These are phyloP conservation scores for Leptothorax acervorum DNA, from an alignment of 2,888 invertebrate species.

Conservation along the genomic window DNA sequence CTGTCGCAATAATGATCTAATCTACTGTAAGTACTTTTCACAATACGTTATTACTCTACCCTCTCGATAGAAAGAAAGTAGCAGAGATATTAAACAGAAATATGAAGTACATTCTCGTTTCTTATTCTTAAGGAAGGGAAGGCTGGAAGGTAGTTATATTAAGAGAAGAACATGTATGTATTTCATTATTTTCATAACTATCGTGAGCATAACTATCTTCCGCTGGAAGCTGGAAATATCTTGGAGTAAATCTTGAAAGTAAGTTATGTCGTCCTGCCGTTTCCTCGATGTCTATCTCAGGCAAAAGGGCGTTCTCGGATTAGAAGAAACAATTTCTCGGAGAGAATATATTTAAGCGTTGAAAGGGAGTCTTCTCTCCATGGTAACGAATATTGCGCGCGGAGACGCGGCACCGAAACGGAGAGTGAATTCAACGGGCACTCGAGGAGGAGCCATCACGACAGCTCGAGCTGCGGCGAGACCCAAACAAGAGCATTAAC, in stretches of 20 bases:
- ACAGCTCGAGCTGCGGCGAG: slow-evolving; percentile 21
- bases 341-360: slow-evolving; percentile 73
- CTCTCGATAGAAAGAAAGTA: background rate
- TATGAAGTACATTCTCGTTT: background rate
- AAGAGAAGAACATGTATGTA: background rate
- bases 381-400: background rate
- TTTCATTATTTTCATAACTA: background rate
- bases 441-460: background rate
- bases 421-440: slow-evolving; percentile 25
- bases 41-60: slow-evolving; percentile 1
- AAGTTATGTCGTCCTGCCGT: slow-evolving; percentile 21
- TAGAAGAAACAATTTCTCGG: slow-evolving; percentile 77
- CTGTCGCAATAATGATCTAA: slow-evolving; percentile 67
- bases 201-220: background rate
- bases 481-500: slow-evolving; percentile 17
- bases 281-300: slow-evolving; percentile 62
- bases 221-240: background rate
- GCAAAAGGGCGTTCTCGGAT: slow-evolving; percentile 51
- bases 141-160: background rate
- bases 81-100: background rate
- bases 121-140: background rate
- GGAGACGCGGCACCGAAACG: slow-evolving; percentile 5
- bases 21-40: slow-evolving; percentile 65
- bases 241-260: slow-evolving; percentile 38
- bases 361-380: slow-evolving; percentile 2